Base-by-base conservation (phyloP, 1,140 invertebrate genomes). In the Penaeus indicus region DNA sequence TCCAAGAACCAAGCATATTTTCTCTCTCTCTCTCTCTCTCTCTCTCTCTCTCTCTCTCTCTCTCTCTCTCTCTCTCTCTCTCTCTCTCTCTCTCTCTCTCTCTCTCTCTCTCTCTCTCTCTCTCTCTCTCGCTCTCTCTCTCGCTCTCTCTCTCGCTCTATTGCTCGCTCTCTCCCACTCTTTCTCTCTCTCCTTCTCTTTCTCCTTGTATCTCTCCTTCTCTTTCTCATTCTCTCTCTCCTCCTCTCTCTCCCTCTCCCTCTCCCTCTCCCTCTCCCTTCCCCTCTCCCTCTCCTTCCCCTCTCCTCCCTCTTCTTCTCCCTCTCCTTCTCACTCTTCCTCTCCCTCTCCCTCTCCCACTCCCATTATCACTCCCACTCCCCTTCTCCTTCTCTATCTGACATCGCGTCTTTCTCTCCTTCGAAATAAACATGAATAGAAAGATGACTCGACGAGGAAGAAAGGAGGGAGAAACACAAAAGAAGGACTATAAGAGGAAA, bases 21-120 rank as follows among this genome's bases (percentile, higher is more conserved):
- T 54, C 54, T 54, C 5, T 54, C 54, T 54, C 54, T 54, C 54
- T 54, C 27, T 27, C 27, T 19, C 27, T 27, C 21, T 19, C 27
- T 19, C 21, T 27, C 27, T 19, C 27, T 72, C 67, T 72, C 67
- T 72, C 67, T 72, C 67, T 72, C 67, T 72, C 67, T 19, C 32
- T 19, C 32, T 79, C 13, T 25, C 38, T 27, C 77, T 38, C 77
- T 79, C 77, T 79, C n/a, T 79, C 77, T 79, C 77, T 79, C n/a
- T 42, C 32, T 79, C 3, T 3, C 25, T 42, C 22, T 8, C 11
- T 19, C 22, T n/a, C 67, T 72, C 22, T n/a, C 67, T 72, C 67
- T n/a, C 18, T 72, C 67, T 25, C 1, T 72, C 69, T 25, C 21
- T 72, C 69, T n/a, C 69, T 72, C 69, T 72, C 69, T 25, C n/a